phyloP scores from a whole-genome alignment of 2,113 vertebrate species.

The Echinops telfairi region DNA sequence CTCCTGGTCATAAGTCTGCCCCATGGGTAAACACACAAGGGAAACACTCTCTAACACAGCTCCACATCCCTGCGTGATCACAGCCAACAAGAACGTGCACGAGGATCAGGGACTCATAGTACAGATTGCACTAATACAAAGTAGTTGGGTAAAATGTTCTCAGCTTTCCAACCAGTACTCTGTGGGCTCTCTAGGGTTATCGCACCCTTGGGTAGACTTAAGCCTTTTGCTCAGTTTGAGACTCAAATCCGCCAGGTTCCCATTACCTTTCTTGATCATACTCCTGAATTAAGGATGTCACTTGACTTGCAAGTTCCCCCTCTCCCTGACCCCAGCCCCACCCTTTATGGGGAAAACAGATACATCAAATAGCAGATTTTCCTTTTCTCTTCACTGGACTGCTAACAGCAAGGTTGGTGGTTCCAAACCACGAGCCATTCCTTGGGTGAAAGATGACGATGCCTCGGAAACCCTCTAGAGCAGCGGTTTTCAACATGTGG shows the following conservation, averaged over 20 bases:
- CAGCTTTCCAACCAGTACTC: background rate
- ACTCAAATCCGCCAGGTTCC: background rate
- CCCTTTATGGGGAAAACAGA: conserved; percentile 5
- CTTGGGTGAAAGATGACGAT: too few species aligned
- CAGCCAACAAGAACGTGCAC: background rate
- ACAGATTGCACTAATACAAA: conserved; percentile 5
- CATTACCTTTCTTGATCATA: background rate
- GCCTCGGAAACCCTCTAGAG: too few species aligned
- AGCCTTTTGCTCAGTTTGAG: background rate
- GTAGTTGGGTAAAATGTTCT: background rate
- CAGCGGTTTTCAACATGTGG: too few species aligned
- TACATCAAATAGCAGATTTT: background rate
- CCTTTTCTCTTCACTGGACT: background rate
- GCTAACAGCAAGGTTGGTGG: too few species aligned
- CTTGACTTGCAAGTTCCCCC: background rate
- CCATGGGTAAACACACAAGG: background rate
- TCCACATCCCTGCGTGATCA: background rate
- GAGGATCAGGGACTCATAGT: background rate
- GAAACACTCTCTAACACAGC: background rate
- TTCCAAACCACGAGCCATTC: too few species aligned
- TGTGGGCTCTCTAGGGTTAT: background rate
- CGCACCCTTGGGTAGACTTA: background rate
- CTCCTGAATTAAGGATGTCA: background rate
- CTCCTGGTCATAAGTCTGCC: background rate
- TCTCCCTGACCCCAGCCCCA: background rate